Conservation (phyloP, 1,140 invertebrate species). For the Scaptomyza graminum region DNA sequence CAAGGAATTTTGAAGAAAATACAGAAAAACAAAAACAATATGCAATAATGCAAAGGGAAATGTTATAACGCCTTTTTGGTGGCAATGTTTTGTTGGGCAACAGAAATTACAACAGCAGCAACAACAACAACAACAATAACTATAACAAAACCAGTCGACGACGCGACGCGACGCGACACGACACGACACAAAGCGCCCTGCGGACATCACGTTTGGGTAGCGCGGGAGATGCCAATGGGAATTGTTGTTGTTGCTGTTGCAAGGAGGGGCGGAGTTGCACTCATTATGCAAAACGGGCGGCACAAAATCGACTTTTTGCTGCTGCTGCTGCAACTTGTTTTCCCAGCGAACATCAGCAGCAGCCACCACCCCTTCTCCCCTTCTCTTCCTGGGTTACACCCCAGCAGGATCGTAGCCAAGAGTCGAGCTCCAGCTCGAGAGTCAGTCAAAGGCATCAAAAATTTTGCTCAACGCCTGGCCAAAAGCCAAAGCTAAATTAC, state of each 20-base stretch:
- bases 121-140: constrained; percentile 47
- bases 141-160: constrained; percentile 34
- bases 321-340: constrained; percentile 36
- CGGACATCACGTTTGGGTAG: constrained; percentile 74
- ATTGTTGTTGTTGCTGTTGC: constrained; percentile 12
- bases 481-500: constrained; percentile 34
- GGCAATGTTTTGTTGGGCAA: constrained; percentile 43
- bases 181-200: constrained; percentile 78
- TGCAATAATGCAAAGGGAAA: constrained; percentile 62
- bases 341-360: constrained; percentile 22
- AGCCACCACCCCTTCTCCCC: not conserved
- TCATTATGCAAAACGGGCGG: constrained; percentile 69
- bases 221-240: constrained; percentile 48
- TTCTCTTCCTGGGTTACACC: not conserved
- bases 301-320: constrained; percentile 22
- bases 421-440: not conserved
- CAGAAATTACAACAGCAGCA: constrained; percentile 36
- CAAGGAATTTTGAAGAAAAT: constrained; percentile 18
- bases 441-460: constrained; percentile 48
- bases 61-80: constrained; percentile 69
- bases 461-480: constrained; percentile 30
- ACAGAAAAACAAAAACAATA: constrained; percentile 31
- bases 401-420: not conserved
- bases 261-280: constrained; percentile 55
- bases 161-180: constrained; percentile 29